phyloP scores from a whole-genome alignment of 2,113 vertebrate genomes.

The Solea senegalensis region DNA sequence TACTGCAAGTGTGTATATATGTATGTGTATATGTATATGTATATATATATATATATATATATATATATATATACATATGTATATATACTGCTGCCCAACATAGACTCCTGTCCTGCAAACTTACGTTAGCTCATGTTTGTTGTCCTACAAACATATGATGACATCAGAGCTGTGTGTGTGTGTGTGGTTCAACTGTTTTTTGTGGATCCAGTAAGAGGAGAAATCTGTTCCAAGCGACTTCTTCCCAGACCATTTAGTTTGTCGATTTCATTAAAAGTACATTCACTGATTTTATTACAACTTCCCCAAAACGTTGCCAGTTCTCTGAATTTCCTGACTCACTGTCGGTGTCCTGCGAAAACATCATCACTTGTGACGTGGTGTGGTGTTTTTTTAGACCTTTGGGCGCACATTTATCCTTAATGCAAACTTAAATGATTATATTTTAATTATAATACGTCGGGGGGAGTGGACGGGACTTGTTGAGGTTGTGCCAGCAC shows the following conservation, averaged over 20 bases:
- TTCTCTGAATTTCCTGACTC: background rate
- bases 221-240: conserved; percentile 25
- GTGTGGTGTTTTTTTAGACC: no score
- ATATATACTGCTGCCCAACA: background rate
- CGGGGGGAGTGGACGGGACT: background rate
- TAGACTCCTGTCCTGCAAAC: conserved; percentile 2
- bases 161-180: background rate
- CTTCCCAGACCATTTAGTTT: conserved; percentile 7
- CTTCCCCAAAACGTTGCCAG: background rate
- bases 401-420: no score
- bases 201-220: background rate
- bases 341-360: background rate
- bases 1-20: no score
- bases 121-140: conserved; percentile 13
- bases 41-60: no score
- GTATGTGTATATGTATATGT: no score
- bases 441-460: no score
- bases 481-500: background rate
- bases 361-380: no score
- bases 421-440: no score
- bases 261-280: background rate
- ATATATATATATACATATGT: no score
- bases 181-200: background rate
- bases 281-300: background rate
- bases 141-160: conserved; percentile 7